phyloP scores from a whole-genome alignment of 1,140 invertebrate genomes.

The Megathymus violae region DNA sequence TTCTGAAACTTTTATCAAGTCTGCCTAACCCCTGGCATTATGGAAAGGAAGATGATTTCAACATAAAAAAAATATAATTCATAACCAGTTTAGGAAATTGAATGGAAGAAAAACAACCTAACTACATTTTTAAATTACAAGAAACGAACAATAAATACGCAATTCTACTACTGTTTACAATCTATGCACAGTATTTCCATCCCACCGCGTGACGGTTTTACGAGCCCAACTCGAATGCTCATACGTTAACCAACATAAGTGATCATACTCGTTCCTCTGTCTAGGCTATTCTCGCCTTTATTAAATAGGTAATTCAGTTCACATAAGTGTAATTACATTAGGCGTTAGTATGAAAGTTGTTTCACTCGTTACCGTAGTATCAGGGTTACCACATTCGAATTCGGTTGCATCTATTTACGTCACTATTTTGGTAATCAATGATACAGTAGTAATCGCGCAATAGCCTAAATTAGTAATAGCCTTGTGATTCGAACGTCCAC shows the following conservation, averaged over 20 bases:
- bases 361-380: background rate
- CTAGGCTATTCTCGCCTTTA: constrained; percentile 30
- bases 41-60: too few species aligned
- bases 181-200: background rate
- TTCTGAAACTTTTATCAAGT: too few species aligned
- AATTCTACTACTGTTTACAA: constrained; percentile 7
- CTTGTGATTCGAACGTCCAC: too few species aligned
- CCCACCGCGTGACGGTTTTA: constrained; percentile 34
- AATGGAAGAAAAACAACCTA: too few species aligned
- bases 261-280: background rate
- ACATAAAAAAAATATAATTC: too few species aligned
- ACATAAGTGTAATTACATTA: constrained; percentile 16
- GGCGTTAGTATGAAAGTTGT: constrained; percentile 12
- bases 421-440: too few species aligned
- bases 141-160: background rate
- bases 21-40: too few species aligned
- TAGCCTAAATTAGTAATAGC: too few species aligned
- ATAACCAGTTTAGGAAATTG: too few species aligned
- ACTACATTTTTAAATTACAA: too few species aligned
- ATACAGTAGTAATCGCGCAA: too few species aligned
- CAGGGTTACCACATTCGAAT: constrained; percentile 7
- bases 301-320: constrained; percentile 11
- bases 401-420: background rate
- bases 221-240: constrained; percentile 36
- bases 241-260: constrained; percentile 19